Conservation (phyloP, 1,140 invertebrate species). For the Temnothorax curvispinosus region DNA sequence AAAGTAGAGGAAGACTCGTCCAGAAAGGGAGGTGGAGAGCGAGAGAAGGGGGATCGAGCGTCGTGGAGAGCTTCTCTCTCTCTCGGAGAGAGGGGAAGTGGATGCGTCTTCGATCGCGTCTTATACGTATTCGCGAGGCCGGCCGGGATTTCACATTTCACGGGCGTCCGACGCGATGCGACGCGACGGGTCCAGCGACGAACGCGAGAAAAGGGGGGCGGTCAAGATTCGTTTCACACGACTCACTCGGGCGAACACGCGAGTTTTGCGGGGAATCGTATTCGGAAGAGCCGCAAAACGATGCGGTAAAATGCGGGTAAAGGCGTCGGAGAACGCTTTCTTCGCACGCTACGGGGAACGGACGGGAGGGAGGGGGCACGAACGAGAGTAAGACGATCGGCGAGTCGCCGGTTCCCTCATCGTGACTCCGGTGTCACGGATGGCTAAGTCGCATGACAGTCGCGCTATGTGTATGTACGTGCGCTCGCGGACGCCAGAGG, state of each 20-base stretch:
- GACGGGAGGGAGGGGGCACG: background rate
- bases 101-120: background rate
- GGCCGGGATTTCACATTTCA: constrained; percentile 46
- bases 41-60: constrained; percentile 37
- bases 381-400: constrained; percentile 12
- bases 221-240: constrained; percentile 28
- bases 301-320: constrained; percentile 16
- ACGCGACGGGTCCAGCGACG: background rate
- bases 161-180: background rate
- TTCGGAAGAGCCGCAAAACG: background rate
- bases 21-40: background rate
- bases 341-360: constrained; percentile 16
- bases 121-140: constrained; percentile 5
- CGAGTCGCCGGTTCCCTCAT: background rate
- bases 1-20: constrained; percentile 45
- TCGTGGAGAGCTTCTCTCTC: background rate
- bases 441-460: constrained; percentile 44
- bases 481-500: background rate
- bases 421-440: constrained; percentile 52
- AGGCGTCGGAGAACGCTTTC: background rate
- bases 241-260: background rate
- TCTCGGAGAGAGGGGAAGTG: constrained; percentile 29
- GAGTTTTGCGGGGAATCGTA: constrained; percentile 15
- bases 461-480: constrained; percentile 10
- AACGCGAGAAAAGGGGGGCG: background rate